A percentile compares a stretch with the other conserved stretches of the same genome.
Conservation (phyloP, 37 sponge, comb jelly and placozoan genomes). For the Bolinopsis microptera region DNA sequence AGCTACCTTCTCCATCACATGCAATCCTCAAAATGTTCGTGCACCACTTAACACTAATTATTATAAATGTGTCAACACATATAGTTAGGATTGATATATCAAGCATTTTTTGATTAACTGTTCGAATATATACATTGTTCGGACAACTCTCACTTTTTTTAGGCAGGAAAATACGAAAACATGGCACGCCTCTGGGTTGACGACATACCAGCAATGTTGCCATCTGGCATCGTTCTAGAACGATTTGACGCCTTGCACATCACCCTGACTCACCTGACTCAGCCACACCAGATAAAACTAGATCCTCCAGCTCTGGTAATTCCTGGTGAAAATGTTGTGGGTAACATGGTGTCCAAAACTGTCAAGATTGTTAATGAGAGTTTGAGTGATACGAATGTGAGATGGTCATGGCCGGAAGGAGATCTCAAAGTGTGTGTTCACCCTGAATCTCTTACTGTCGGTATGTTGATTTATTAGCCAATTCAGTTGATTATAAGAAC, state of each 20-base stretch:
- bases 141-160: background rate
- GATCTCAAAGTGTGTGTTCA: background rate
- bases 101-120: too few relatives aligned
- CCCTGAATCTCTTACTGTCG: constrained; percentile 41
- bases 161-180: constrained; percentile 62
- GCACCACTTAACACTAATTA: too few relatives aligned
- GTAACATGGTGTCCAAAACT: constrained; percentile 23
- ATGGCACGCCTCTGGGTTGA: constrained; percentile 49
- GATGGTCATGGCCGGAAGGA: constrained; percentile 12
- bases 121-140: too few relatives aligned
- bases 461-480: background rate
- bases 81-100: too few relatives aligned
- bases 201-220: constrained; percentile 11
- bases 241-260: constrained; percentile 8
- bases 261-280: constrained; percentile 24
- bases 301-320: constrained; percentile 52
- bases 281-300: constrained; percentile 64
- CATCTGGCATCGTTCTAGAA: constrained; percentile 22
- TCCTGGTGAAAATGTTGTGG: background rate
- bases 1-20: background rate
- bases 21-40: constrained; percentile 40
- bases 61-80: too few relatives aligned
- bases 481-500: too few relatives aligned
- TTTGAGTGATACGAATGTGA: constrained; percentile 16
- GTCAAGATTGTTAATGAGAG: constrained; percentile 55